A percentile compares a stretch with the other conserved stretches of the same genome.
phyloP scores from a whole-genome alignment of 2,888 invertebrate species.

The Unio pictorum region DNA sequence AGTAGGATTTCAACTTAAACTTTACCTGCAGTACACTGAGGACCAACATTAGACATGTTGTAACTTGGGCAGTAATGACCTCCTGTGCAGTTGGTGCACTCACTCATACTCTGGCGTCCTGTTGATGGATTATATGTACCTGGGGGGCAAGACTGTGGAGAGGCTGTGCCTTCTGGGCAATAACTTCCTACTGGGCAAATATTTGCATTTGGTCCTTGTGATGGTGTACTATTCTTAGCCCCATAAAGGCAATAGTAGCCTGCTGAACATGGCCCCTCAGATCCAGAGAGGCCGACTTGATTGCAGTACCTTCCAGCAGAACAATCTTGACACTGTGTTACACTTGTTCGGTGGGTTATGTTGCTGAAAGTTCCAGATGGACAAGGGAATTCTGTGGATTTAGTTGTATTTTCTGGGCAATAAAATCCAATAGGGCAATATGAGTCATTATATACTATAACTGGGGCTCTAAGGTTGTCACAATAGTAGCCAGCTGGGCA shows the following conservation, averaged over 20 bases:
- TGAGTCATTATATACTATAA: constrained; percentile 60
- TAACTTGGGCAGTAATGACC: constrained; percentile 58
- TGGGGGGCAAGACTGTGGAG: constrained; percentile 55
- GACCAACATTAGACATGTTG: constrained; percentile 48
- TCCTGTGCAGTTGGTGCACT: constrained; percentile 61
- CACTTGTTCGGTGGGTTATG: constrained; percentile 47
- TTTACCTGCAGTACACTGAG: constrained; percentile 53
- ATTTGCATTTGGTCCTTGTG: constrained; percentile 50
- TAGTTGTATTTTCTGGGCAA: constrained; percentile 61
- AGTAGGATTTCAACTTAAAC: not conserved
- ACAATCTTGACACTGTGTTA: constrained; percentile 60
- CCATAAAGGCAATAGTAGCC: constrained; percentile 61
- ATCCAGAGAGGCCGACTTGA: constrained; percentile 44
- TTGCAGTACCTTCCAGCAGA: constrained; percentile 61
- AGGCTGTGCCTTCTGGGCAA: constrained; percentile 58
- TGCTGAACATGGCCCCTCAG: constrained; percentile 53
- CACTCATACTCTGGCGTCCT: constrained; percentile 38
- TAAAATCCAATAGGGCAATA: constrained; percentile 63
- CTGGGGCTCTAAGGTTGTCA: constrained; percentile 60
- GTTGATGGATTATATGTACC: constrained; percentile 54
- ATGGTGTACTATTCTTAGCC: constrained; percentile 57
- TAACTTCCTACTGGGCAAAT: constrained; percentile 65
- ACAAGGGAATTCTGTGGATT: constrained; percentile 58
- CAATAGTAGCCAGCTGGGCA: constrained; percentile 67
- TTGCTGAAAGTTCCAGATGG: constrained; percentile 64